A percentile compares a stretch with the other conserved stretches of the same genome.
Conservation (phyloP, 2,888 invertebrate genomes). For the Cryptocephalus moraei region DNA sequence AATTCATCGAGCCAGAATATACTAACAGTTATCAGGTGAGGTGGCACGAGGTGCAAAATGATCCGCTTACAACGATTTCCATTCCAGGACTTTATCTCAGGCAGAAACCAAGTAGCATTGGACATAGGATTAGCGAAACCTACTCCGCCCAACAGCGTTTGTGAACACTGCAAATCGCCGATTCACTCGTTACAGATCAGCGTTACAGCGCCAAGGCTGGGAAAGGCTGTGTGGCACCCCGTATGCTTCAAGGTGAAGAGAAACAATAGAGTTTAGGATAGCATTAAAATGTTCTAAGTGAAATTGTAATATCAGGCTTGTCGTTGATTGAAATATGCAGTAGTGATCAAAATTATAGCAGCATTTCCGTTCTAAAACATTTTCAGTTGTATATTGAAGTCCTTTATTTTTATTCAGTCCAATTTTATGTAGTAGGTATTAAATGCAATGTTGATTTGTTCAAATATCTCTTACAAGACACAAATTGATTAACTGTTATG, state of each 20-base stretch:
- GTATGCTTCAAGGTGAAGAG: constrained; percentile 60
- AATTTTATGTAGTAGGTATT: too few relatives aligned
- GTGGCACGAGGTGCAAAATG: neutral
- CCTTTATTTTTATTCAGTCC: too few relatives aligned
- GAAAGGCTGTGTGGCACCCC: constrained; percentile 70
- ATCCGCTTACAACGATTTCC: constrained; percentile 1
- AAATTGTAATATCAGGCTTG: too few relatives aligned
- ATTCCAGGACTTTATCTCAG: constrained; percentile 78
- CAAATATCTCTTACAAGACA: too few relatives aligned
- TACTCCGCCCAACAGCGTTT: constrained; percentile 46
- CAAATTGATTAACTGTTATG: too few relatives aligned
- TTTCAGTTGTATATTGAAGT: too few relatives aligned
- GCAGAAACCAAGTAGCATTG: constrained; percentile 89
- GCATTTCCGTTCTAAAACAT: too few relatives aligned
- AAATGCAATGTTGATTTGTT: too few relatives aligned
- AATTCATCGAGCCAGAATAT: constrained; percentile 69
- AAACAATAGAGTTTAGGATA: too few relatives aligned
- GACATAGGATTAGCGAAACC: constrained; percentile 65
- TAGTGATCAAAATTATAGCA: too few relatives aligned
- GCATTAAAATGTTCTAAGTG: too few relatives aligned
- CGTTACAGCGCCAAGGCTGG: constrained; percentile 42
- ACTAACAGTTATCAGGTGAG: constrained; percentile 60
- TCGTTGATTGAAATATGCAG: too few relatives aligned
- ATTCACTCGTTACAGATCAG: constrained; percentile 73
- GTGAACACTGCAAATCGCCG: constrained; percentile 72